Evolutionary conservation across 1,140 invertebrate genomes (phyloP).

Genomic region (Eriocheir sinensis): DNA sequence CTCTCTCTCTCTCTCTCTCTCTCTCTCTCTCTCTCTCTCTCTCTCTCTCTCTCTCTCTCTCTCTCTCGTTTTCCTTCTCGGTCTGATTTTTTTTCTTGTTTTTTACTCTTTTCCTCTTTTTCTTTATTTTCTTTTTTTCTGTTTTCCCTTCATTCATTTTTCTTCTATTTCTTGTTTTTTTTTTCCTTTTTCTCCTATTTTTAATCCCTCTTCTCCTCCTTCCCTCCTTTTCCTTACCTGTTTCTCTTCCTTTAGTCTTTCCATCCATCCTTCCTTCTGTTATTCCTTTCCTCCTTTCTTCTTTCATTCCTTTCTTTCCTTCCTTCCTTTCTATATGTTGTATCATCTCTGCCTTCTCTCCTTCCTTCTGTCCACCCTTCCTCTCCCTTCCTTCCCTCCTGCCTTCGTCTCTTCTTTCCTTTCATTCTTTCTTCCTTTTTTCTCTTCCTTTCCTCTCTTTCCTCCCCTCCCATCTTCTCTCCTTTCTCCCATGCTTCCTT

Average conservation of each 20-base stretch:
- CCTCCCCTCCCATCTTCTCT: background rate
- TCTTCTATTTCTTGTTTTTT: background rate
- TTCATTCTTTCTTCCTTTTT: background rate
- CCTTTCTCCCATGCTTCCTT: background rate
- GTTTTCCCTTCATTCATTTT: background rate
- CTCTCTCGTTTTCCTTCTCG: too few species aligned
- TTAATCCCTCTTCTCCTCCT: background rate
- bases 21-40: background rate
- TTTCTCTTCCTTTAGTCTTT: background rate
- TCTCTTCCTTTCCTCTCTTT: background rate
- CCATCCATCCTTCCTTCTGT: background rate
- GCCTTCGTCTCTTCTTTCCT: background rate
- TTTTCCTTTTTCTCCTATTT: background rate
- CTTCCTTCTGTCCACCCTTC: too few species aligned
- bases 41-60: too few species aligned
- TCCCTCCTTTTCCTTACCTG: background rate
- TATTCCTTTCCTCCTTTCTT: background rate
- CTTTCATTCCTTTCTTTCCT: too few species aligned
- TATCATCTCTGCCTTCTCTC: too few species aligned
- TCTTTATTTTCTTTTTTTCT: background rate
- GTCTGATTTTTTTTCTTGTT: background rate
- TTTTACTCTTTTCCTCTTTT: background rate
- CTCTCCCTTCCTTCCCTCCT: too few species aligned
- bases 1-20: slow-evolving; percentile 4
- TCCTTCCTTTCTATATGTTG: too few species aligned